Conservation (phyloP, 2,797 vertebrate species). For the Momotus momota region DNA sequence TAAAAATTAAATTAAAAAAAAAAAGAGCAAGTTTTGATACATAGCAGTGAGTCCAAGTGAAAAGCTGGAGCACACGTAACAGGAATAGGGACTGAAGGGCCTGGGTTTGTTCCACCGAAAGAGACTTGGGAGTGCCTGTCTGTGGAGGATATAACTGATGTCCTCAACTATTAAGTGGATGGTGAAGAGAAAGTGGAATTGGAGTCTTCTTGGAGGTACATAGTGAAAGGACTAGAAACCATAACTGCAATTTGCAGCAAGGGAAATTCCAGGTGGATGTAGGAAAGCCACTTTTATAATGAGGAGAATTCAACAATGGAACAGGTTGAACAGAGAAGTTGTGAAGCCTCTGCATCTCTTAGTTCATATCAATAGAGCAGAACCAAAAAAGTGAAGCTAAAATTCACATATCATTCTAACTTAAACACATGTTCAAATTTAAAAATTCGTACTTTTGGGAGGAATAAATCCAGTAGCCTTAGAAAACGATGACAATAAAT, state of each 20-base stretch:
- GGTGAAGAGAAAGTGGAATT: background rate
- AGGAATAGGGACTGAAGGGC: background rate
- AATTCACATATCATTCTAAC: background rate
- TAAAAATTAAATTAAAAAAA: background rate
- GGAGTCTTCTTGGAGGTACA: background rate
- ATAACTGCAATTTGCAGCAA: background rate
- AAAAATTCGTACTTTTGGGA: background rate
- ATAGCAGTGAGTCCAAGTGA: background rate
- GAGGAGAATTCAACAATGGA: background rate
- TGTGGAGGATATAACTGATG: background rate
- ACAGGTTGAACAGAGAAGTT: background rate
- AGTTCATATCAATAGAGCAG: background rate
- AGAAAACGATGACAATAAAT: background rate
- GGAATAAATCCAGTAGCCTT: background rate
- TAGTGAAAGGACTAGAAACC: background rate
- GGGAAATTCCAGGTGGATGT: background rate
- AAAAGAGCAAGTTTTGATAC: background rate
- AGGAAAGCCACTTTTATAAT: background rate
- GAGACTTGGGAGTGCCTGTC: rapidly evolving
- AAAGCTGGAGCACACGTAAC: background rate
- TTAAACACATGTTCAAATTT: background rate
- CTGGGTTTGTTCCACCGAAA: background rate
- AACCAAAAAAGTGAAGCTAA: background rate
- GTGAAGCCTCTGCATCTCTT: background rate
- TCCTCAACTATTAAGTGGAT: background rate